A percentile compares a stretch with the other conserved stretches of the same genome.
These are phyloP conservation scores for Bubo blakistoni DNA, from an alignment of 2,113 vertebrate species.

Conservation along the genomic window DNA sequence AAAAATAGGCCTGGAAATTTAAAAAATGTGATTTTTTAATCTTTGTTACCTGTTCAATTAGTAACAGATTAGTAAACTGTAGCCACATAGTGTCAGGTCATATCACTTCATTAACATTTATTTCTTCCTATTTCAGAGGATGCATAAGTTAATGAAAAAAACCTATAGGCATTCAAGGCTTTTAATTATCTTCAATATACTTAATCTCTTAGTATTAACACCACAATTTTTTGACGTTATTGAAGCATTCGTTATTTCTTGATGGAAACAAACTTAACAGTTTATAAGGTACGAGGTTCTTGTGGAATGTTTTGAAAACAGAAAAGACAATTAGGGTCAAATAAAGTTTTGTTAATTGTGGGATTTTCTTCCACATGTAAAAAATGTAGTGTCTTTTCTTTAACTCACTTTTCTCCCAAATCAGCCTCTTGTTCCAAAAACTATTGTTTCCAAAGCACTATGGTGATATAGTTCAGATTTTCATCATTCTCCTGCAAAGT, in stretches of 20 bases:
- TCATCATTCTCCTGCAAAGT: neutral
- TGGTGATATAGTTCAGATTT: neutral
- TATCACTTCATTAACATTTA: neutral
- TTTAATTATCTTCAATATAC: neutral
- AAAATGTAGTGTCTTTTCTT: neutral
- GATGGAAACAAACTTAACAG: neutral
- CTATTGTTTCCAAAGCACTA: neutral
- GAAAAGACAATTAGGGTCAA: neutral
- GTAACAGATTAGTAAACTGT: neutral
- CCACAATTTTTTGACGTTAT: neutral
- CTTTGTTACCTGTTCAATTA: neutral
- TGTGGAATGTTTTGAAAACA: neutral
- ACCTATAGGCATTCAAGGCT: neutral
- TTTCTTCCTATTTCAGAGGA: neutral
- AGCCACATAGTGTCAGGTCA: neutral
- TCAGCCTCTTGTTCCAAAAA: neutral
- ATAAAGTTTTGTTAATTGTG: neutral
- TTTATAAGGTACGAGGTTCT: neutral
- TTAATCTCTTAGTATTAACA: neutral
- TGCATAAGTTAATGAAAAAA: neutral
- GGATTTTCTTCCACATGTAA: neutral
- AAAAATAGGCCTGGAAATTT: neutral
- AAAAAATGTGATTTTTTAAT: neutral
- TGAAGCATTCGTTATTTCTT: neutral
- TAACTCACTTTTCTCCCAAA: neutral